These are phyloP conservation scores for Plestiodon gilberti DNA, from an alignment of 2,113 vertebrate species.

Conservation along the genomic window DNA sequence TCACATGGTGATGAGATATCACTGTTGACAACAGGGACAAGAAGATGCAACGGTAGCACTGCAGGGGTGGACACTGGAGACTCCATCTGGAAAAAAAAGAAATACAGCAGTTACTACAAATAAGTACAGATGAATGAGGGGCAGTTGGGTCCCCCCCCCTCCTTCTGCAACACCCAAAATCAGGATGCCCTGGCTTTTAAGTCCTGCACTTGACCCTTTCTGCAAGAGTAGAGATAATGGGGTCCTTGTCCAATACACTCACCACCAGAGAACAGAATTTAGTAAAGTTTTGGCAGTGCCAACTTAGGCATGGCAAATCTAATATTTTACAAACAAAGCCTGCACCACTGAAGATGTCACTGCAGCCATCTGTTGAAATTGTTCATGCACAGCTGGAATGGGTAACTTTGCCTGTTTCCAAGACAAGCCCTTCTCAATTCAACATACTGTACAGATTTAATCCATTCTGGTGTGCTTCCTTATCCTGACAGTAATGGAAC, in stretches of 20 bases:
- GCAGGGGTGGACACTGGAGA: constrained; percentile 94
- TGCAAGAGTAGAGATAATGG: background rate
- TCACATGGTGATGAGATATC: constrained; percentile 97
- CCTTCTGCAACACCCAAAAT: background rate
- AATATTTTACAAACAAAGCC: background rate
- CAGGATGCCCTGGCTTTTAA: background rate
- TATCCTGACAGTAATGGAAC: too few species aligned
- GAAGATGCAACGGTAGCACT: constrained; percentile 92
- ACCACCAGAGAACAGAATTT: constrained; percentile 10
- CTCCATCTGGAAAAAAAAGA: constrained; percentile 87
- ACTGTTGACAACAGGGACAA: constrained; percentile 87
- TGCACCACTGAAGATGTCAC: background rate
- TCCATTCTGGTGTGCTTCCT: background rate
- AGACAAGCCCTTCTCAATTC: background rate
- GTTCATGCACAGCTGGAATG: background rate
- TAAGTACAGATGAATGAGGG: background rate
- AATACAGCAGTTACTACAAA: constrained; percentile 2
- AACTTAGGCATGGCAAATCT: background rate
- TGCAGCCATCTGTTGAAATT: background rate
- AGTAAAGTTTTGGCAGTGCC: accelerated
- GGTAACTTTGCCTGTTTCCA: background rate
- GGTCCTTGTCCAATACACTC: background rate
- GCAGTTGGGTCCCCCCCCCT: background rate
- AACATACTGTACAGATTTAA: background rate
- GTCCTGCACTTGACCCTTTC: background rate